A percentile compares a stretch with the other conserved stretches of the same genome.
Evolutionary conservation across 2,797 vertebrate genomes (phyloP).

Genomic region (Hippoglossus hippoglossus): DNA sequence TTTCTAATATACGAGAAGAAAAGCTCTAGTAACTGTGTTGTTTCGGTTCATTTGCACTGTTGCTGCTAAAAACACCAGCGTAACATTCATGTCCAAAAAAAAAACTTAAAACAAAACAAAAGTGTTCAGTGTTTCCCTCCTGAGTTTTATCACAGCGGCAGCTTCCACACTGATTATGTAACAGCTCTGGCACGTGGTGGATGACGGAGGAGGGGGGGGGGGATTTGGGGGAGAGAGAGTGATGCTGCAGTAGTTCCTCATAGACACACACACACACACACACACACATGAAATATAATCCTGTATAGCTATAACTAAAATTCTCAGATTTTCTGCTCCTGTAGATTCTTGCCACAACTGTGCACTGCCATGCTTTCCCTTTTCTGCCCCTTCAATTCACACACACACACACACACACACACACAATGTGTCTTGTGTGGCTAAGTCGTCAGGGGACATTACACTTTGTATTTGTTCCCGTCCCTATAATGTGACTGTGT

Average conservation of each 20-base stretch:
- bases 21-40: no score
- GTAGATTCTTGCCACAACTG: slow-evolving; percentile 1
- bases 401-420: neutral
- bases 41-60: neutral
- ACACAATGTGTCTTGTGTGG: no score
- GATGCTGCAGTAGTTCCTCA: slow-evolving; percentile 62
- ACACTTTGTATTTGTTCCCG: no score
- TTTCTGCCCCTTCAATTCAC: neutral
- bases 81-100: no score
- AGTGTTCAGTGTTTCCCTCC: slow-evolving; percentile 10
- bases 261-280: slow-evolving; percentile 42
- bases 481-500: no score
- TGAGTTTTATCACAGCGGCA: slow-evolving; percentile 34
- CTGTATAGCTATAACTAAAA: no score
- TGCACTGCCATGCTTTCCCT: neutral
- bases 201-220: slow-evolving; percentile 45
- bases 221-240: slow-evolving; percentile 28
- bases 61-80: neutral
- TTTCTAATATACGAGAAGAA: neutral
- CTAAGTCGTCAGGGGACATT: no score
- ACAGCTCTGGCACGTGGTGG: slow-evolving; percentile 57
- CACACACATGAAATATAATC: neutral
- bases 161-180: slow-evolving; percentile 68
- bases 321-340: no score
- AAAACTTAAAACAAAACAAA: slow-evolving; percentile 21